phyloP scores from a whole-genome alignment of 2,113 vertebrate genomes.

The Pollachius pollachius region DNA sequence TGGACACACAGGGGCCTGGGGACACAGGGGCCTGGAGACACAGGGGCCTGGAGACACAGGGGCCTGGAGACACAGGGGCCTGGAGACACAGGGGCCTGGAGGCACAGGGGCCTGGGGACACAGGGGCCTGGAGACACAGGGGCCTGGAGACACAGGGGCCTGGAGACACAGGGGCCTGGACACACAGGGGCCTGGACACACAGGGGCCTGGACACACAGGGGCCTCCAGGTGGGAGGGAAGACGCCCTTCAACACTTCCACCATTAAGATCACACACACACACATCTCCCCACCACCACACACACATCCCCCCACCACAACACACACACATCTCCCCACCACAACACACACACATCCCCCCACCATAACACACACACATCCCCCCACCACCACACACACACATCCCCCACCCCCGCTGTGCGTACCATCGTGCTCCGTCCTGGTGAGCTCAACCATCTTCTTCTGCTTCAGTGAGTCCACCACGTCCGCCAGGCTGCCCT shows the following conservation, averaged over 20 bases:
- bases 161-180: not conserved
- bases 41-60: not conserved
- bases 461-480: slow-evolving; percentile 97
- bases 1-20: not conserved
- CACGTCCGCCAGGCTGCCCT: slow-evolving; percentile 94
- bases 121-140: not conserved
- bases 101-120: not conserved
- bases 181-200: not conserved
- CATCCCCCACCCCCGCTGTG: not conserved
- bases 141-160: not conserved
- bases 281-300: not conserved
- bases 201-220: not conserved
- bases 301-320: not conserved
- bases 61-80: not conserved
- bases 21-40: not conserved
- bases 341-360: not conserved
- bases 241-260: not conserved
- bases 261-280: not conserved
- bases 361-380: not conserved
- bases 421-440: slow-evolving; percentile 93
- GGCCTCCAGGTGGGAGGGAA: not conserved
- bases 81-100: too few species aligned
- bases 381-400: not conserved
- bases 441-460: slow-evolving; percentile 96
- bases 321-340: not conserved